Evolutionary conservation across 2,888 invertebrate species (phyloP), one percentile per base, ranked within the genome.

Genomic region (Dioctria rufipes): DNA sequence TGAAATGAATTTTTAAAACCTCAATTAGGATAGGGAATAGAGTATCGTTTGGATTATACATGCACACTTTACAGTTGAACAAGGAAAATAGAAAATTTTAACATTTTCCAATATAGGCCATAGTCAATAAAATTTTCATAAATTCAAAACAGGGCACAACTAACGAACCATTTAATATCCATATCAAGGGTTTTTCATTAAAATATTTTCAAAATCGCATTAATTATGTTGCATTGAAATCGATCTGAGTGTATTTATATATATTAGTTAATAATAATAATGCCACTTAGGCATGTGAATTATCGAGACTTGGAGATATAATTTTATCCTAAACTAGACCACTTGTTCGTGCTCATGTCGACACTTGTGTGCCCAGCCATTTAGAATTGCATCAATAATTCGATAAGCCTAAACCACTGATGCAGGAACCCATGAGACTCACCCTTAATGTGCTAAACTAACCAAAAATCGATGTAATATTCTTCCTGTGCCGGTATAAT

Each of bases 121-220:
- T 25, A 25, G 2, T 25, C 25, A 25, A 25, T 25, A 25, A 25
- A 25, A 25, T 25, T 25, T 25, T 25, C 25, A 25, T 25, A 25
- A 25, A 25, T 25, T 25, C 25, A 25, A 25, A 25, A 25, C 25
- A 25, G 25, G 25, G 1, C 25, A 25, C 25, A 25, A 25, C 25
- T 25, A 46, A 46, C 46, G 46, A 46, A 46, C 8, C 46, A 2
- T 6, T 5, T 8, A 5, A 46, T 6, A 2, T 5, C 1, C 6
- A 11, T 43, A 67, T 67, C 46, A n/a, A n/a, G 8, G 43, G 5
- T 6, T 13, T 43, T 67, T 67, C 67, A 67, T 67, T 65, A 67
- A 49, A 67, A 67, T 43, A 67, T 43, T 67, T 67, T 13, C 67
- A 6, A 67, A 46, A 67, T 67, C 43, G 43, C 9, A 67, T 67